A percentile compares a stretch with the other conserved stretches of the same genome.
Evolutionary conservation across 1,140 invertebrate species (phyloP).

Genomic region (Drosophila orena): DNA sequence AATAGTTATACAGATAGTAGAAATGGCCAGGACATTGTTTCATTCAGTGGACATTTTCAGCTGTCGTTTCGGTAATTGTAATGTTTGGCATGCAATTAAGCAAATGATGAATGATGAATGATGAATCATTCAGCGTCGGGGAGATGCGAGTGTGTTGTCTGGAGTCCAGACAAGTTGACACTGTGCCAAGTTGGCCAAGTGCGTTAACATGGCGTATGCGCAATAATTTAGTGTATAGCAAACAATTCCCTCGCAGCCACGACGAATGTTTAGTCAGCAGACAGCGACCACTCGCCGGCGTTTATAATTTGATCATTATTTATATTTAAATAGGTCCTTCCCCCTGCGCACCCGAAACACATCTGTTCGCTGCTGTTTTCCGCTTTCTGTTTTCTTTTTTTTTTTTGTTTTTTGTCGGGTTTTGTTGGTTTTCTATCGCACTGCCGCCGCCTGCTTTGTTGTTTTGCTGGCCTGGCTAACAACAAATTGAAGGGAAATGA

Average conservation of each 20-base stretch:
- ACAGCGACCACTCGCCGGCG: constrained; percentile 43
- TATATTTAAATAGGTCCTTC: constrained; percentile 72
- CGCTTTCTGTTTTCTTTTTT: constrained; percentile 3
- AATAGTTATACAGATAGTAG: background rate
- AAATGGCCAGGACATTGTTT: background rate
- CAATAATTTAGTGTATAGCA: constrained; percentile 54
- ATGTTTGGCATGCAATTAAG: constrained; percentile 65
- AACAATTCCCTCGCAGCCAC: constrained; percentile 15
- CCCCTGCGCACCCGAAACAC: constrained; percentile 41
- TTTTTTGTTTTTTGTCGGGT: background rate
- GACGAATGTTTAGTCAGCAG: constrained; percentile 21
- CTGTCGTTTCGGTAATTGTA: constrained; percentile 38
- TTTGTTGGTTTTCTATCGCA: background rate
- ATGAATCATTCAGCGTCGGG: constrained; percentile 56
- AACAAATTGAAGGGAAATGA: constrained; percentile 85
- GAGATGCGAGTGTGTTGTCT: constrained; percentile 6
- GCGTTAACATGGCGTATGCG: constrained; percentile 60
- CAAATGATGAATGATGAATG: constrained; percentile 72
- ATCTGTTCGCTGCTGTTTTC: constrained; percentile 59
- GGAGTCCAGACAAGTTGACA: constrained; percentile 45
- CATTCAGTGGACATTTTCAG: constrained; percentile 31
- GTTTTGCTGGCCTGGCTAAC: constrained; percentile 62
- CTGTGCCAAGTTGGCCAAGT: constrained; percentile 16
- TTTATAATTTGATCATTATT: constrained; percentile 79
- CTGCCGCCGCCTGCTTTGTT: constrained; percentile 42